Base-by-base conservation (phyloP, 2,113 vertebrate genomes). In the Blennius ocellaris region DNA sequence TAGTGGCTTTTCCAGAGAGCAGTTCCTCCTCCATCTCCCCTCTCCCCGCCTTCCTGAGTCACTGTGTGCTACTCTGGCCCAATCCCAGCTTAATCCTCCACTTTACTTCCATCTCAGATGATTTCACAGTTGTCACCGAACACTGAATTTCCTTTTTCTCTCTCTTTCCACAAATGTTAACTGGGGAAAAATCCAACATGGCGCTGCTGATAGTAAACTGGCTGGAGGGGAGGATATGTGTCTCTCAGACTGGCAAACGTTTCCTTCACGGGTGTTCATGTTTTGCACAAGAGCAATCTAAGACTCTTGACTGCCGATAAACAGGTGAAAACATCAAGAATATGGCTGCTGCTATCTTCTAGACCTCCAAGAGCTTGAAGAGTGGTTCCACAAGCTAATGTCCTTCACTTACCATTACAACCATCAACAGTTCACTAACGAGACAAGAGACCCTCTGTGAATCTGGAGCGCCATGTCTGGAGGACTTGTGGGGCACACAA, bases 41-140 rank as follows among this genome's bases (percentile, higher is more conserved):
- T 30, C 21, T 30, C 21, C n/a, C 41, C 60, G 69, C 69, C 57
- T 77, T 63, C 36, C 30, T 43, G 70, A 79, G 60, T 81, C 73
- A 73, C 75, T 71, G 58, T 64, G 66, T 68, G 17, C 69, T 75
- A 50, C 64, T 62, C 72, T 85, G 84, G 78, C 84, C 69, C 38
- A 30, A 57, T 70, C 73, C 67, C 71, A 67, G 51, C 56, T 67
- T 86, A 85, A 87, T 90, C 90, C 90, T 74, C 61, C 84, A 83
- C 85, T 87, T 90, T 76, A 89, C 79, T 82, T 81, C 77, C 84
- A 87, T 85, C 81, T 81, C 75, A 62, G 72, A 78, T 83, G 90
- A 93, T 92, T 93, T 93, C 92, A 93, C 89, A 93, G 88, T 89
- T 92, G 90, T 92, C 85, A 88, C 68, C 39, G 78, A 78, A 76